Conservation (phyloP, 2,797 vertebrate species). For the Sciurus vulgaris region DNA sequence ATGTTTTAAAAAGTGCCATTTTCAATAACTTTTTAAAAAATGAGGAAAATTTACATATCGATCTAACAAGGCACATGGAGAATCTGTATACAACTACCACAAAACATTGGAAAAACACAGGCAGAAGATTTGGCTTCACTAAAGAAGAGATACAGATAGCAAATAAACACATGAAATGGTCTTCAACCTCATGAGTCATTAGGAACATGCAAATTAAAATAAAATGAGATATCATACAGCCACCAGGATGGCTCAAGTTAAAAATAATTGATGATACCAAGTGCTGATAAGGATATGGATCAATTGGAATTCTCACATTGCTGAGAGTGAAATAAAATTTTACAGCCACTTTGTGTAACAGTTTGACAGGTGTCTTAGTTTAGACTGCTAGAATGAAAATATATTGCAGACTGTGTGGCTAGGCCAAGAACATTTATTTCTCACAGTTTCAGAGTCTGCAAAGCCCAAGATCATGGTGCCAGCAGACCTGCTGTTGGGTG, state of each 20-base stretch:
- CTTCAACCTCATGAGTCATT: background rate
- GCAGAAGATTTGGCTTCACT: background rate
- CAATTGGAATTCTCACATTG: background rate
- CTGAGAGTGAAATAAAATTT: background rate
- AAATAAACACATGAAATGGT: background rate
- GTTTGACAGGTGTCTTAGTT: background rate
- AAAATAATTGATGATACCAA: background rate
- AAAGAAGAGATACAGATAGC: background rate
- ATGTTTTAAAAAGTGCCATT: background rate
- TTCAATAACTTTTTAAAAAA: background rate
- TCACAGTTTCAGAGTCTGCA: background rate
- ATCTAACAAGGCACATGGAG: background rate
- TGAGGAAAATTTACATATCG: background rate
- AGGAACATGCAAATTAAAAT: background rate
- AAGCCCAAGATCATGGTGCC: background rate
- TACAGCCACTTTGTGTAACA: background rate
- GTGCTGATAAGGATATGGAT: background rate
- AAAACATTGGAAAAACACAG: background rate
- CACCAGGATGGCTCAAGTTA: background rate
- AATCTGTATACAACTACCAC: background rate
- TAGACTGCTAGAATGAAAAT: background rate
- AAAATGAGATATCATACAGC: background rate
- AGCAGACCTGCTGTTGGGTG: background rate
- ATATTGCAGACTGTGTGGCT: background rate
- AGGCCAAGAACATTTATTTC: background rate